A percentile compares a stretch with the other conserved stretches of the same genome.
These are phyloP conservation scores for Trialeurodes vaporariorum DNA, from an alignment of 1,140 invertebrate species.

Conservation along the genomic window DNA sequence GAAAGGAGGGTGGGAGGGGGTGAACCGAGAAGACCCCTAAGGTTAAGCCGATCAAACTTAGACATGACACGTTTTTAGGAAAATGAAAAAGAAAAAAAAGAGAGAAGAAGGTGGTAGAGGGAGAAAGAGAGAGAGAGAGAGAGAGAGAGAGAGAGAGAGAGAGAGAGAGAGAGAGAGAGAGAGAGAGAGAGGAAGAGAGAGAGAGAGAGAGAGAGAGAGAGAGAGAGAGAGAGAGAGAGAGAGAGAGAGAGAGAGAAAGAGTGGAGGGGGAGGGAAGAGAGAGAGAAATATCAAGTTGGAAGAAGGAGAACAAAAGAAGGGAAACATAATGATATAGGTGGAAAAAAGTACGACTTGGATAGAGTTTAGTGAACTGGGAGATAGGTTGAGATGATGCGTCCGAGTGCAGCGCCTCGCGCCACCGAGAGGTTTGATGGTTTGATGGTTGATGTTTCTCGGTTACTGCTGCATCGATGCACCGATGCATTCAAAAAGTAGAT, in stretches of 20 bases:
- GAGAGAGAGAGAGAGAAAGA: neutral
- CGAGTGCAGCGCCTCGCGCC: neutral
- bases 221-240: neutral
- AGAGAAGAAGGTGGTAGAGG: neutral
- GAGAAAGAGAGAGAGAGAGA: neutral
- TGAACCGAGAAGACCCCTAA: too few relatives aligned
- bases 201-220: neutral
- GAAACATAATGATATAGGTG: neutral
- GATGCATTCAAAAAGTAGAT: neutral
- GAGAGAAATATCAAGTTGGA: neutral
- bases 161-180: neutral
- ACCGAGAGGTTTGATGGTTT: too few relatives aligned
- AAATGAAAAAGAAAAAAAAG: neutral
- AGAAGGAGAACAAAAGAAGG: neutral
- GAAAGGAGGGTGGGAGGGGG: neutral
- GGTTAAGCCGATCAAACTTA: too few relatives aligned
- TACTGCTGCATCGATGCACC: too few relatives aligned
- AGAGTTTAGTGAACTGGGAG: too few relatives aligned
- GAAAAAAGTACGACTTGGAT: neutral
- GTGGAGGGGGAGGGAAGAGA: neutral
- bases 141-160: neutral
- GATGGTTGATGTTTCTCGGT: too few relatives aligned
- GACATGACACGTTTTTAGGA: too few relatives aligned
- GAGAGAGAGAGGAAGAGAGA: neutral
- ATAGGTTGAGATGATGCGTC: neutral